Percentiles rank a stretch among this genome's conserved stretches.
phyloP scores from a whole-genome alignment of 2,797 vertebrate genomes.

The Iguana delicatissima region DNA sequence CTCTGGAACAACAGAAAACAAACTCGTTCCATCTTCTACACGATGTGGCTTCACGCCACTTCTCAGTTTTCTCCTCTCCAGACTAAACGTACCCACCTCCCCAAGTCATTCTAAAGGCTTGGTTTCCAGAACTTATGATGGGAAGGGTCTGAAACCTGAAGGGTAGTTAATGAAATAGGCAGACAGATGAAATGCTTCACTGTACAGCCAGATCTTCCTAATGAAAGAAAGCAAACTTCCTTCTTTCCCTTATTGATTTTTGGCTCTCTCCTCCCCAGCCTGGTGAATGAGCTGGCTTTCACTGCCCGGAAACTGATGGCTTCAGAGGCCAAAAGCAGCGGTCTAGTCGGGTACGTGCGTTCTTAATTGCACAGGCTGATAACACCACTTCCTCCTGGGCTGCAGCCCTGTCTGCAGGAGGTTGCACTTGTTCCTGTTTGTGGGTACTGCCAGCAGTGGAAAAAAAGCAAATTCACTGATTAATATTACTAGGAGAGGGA shows the following conservation, averaged over 20 bases:
- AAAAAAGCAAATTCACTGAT: background rate
- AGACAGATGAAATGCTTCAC: too few relatives aligned
- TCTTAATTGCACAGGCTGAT: background rate
- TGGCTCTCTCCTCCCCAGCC: slow-evolving; percentile 69
- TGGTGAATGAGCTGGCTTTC: slow-evolving; percentile 90
- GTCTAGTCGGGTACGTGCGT: slow-evolving; percentile 87
- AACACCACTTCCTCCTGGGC: background rate
- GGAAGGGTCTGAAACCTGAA: background rate
- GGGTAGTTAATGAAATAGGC: too few relatives aligned
- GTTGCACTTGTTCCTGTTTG: too few relatives aligned
- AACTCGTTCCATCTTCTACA: too few relatives aligned
- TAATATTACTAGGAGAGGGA: background rate
- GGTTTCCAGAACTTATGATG: too few relatives aligned
- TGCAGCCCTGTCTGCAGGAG: background rate
- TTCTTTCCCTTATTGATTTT: background rate
- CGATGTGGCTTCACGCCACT: too few relatives aligned
- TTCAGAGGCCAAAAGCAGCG: slow-evolving; percentile 87
- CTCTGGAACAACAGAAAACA: too few relatives aligned
- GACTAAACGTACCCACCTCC: too few relatives aligned
- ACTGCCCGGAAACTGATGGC: slow-evolving; percentile 90
- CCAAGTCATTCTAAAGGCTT: too few relatives aligned
- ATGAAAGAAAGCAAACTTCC: background rate
- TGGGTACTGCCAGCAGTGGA: too few relatives aligned
- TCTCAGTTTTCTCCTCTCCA: too few relatives aligned
- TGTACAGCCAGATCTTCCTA: too few relatives aligned